Conservation (phyloP, 2,113 vertebrate species). For the Pterophyllum scalare region DNA sequence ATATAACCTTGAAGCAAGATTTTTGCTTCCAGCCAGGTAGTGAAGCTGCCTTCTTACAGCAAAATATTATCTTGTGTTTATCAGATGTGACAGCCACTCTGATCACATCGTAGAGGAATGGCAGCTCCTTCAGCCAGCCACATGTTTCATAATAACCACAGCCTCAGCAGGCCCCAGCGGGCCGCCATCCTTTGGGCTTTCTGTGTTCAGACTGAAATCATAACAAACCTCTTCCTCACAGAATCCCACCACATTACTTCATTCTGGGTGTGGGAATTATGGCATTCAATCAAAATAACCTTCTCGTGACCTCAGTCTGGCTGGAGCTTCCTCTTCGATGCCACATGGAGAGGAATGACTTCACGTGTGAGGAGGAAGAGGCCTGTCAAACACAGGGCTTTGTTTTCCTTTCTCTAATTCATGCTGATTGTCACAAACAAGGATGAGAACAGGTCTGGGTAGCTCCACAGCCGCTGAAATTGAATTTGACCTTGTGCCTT, state of each 20-base stretch:
- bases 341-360: slow-evolving; percentile 61
- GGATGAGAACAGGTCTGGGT: not conserved
- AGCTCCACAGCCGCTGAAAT: not conserved
- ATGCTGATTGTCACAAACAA: slow-evolving; percentile 1
- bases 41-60: slow-evolving; percentile 3
- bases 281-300: slow-evolving; percentile 73
- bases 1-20: not conserved
- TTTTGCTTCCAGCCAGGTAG: not conserved
- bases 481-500: not conserved
- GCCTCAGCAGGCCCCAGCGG: slow-evolving; percentile 35
- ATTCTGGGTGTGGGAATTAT: slow-evolving; percentile 75
- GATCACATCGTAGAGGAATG: slow-evolving; percentile 53
- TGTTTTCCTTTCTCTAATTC: slow-evolving; percentile 28
- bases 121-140: slow-evolving; percentile 32
- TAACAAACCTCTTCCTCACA: slow-evolving; percentile 68
- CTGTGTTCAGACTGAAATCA: slow-evolving; percentile 62
- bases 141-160: slow-evolving; percentile 55
- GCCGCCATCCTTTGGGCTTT: slow-evolving; percentile 61
- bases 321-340: slow-evolving; percentile 62
- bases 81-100: slow-evolving; percentile 32
- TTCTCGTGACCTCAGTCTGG: slow-evolving; percentile 73
- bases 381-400: slow-evolving; percentile 57
- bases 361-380: slow-evolving; percentile 48
- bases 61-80: slow-evolving; percentile 51
- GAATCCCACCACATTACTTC: slow-evolving; percentile 74